These are phyloP conservation scores for Daphoenositta chrysoptera DNA, from an alignment of 2,113 vertebrate genomes.

Conservation along the genomic window DNA sequence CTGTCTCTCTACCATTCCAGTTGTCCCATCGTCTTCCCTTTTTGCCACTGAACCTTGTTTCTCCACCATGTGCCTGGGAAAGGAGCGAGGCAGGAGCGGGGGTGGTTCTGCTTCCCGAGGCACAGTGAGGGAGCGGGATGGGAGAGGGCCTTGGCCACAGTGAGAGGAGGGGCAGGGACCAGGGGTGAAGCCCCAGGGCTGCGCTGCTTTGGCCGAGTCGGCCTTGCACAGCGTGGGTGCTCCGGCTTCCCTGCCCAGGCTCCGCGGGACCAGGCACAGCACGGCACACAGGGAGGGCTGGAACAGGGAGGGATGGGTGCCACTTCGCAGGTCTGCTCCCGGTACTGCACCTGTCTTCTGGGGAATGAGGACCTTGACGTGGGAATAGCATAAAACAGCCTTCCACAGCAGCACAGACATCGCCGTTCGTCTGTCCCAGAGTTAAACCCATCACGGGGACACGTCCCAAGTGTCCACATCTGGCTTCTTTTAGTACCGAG, in stretches of 20 bases:
- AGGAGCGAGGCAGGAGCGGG: neutral
- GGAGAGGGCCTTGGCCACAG: neutral
- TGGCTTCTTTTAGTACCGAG: slow-evolving; percentile 32
- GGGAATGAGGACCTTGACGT: neutral
- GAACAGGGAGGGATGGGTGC: neutral
- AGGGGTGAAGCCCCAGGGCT: accelerated
- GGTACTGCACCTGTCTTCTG: neutral
- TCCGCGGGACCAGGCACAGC: neutral
- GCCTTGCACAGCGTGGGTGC: accelerated
- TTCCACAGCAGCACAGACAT: slow-evolving; percentile 25
- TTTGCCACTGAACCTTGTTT: neutral
- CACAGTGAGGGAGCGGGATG: accelerated
- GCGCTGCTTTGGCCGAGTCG: accelerated
- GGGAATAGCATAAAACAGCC: neutral
- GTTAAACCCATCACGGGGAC: neutral
- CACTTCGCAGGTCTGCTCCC: neutral
- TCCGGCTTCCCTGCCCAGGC: accelerated
- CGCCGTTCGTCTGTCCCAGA: neutral
- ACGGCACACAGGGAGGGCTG: neutral
- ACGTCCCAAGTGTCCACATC: neutral
- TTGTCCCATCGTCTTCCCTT: neutral
- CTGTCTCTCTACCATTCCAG: neutral
- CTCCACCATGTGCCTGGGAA: neutral
- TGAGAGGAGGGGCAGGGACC: neutral
- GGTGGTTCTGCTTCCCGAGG: neutral